Percentiles rank a stretch among this genome's conserved stretches.
These are phyloP conservation scores for Teleogryllus occipitalis DNA, from an alignment of 1,140 invertebrate genomes.

Conservation along the genomic window DNA sequence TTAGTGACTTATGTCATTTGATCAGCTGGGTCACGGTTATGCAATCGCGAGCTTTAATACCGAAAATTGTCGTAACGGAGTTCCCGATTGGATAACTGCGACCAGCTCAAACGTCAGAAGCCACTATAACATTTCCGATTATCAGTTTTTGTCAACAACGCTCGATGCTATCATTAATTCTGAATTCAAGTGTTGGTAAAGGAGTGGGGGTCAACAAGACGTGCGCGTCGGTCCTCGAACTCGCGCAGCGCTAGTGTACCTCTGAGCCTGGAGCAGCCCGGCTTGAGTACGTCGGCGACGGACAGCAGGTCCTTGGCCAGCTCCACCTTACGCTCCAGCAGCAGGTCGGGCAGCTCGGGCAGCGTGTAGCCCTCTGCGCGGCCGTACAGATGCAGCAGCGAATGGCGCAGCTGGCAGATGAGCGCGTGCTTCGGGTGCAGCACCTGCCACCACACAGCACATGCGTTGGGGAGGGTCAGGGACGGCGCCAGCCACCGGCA, in stretches of 20 bases:
- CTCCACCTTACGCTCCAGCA: conserved; percentile 65
- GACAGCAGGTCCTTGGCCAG: conserved; percentile 57
- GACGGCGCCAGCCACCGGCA: too few species aligned
- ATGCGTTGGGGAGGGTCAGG: too few species aligned
- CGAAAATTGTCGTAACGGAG: too few species aligned
- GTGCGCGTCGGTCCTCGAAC: background rate
- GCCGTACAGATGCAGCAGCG: conserved; percentile 30
- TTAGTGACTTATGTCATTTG: too few species aligned
- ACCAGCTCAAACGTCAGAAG: background rate
- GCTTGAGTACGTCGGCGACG: conserved; percentile 62
- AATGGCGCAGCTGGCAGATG: conserved; percentile 25
- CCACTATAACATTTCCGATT: background rate
- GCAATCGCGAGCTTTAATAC: too few species aligned
- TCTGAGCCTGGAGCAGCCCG: conserved; percentile 62
- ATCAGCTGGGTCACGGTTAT: too few species aligned
- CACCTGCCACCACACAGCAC: background rate
- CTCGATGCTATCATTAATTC: background rate
- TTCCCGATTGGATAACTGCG: background rate
- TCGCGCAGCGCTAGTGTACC: conserved; percentile 37
- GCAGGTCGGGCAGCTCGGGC: conserved; percentile 40
- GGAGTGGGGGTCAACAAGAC: background rate
- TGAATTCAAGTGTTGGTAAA: background rate
- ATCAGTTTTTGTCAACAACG: background rate
- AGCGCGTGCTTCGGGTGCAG: conserved; percentile 31
- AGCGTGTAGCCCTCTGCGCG: conserved; percentile 27